These are phyloP conservation scores for Pachydiplax longipennis DNA, from an alignment of 2,888 invertebrate genomes.

Conservation along the genomic window DNA sequence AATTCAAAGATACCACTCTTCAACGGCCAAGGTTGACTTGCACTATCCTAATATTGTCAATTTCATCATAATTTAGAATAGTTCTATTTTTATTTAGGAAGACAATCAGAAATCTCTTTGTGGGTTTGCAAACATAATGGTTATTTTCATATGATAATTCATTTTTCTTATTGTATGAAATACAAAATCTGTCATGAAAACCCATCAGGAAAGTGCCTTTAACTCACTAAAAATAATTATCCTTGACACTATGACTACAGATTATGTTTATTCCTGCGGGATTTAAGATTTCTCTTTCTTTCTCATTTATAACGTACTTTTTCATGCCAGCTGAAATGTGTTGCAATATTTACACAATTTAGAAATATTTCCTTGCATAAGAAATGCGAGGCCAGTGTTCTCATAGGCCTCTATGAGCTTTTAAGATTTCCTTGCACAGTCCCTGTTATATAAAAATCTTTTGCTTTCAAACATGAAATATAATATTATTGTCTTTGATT, in stretches of 20 bases:
- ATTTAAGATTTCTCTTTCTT: not conserved
- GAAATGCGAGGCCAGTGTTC: not conserved
- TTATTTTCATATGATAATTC: not conserved
- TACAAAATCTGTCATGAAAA: not conserved
- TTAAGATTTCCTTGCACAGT: not conserved
- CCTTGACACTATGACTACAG: not conserved
- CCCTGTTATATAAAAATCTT: not conserved
- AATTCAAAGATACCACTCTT: not conserved
- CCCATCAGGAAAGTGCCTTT: not conserved
- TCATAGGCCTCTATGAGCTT: not conserved
- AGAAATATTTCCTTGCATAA: too few species aligned
- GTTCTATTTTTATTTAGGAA: slow-evolving; percentile 4
- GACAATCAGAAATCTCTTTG: slow-evolving; percentile 3
- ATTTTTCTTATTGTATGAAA: not conserved
- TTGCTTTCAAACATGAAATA: not conserved
- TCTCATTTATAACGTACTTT: not conserved
- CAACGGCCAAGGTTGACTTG: not conserved
- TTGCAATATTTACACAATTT: not conserved
- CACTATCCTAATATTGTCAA: slow-evolving; percentile 34
- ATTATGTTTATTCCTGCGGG: not conserved
- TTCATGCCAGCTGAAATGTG: not conserved
- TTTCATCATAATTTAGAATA: slow-evolving; percentile 26
- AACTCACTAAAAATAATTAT: slow-evolving; percentile 24
- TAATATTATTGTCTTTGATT: slow-evolving; percentile 34
- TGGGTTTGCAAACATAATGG: not conserved